These are phyloP conservation scores for Anhinga rufa DNA, from an alignment of 2,113 vertebrate species.

Conservation along the genomic window DNA sequence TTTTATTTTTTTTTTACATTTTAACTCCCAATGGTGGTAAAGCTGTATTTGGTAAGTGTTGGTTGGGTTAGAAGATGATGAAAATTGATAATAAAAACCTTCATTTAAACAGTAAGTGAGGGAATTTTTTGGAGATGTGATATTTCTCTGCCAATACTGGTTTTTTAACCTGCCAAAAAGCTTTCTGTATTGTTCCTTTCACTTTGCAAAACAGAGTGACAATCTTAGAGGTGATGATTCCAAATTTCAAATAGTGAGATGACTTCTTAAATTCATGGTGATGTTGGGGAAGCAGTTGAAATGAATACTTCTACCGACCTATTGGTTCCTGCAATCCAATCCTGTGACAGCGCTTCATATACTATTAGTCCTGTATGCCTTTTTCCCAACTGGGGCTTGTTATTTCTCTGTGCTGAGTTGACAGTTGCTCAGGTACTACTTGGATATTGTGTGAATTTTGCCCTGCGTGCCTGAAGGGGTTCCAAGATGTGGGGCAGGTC, in stretches of 20 bases:
- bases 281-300: background rate
- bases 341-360: background rate
- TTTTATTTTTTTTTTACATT: background rate
- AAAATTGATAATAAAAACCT: background rate
- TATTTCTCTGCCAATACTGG: background rate
- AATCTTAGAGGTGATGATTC: background rate
- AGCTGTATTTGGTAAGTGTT: background rate
- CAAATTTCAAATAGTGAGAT: background rate
- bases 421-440: background rate
- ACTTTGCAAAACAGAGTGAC: background rate
- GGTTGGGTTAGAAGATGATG: background rate
- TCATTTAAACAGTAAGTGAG: background rate
- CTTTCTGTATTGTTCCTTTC: background rate
- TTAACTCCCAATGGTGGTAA: background rate
- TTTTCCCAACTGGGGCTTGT: background rate
- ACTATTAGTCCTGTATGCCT: background rate
- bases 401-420: background rate
- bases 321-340: background rate
- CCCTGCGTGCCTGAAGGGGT: background rate
- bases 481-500: background rate
- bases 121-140: background rate
- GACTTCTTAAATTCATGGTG: background rate
- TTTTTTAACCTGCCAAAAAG: background rate
- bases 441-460: rapidly evolving
- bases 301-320: background rate